Evolutionary conservation across 2,797 vertebrate species (phyloP), one percentile per base, ranked within the genome.

Genomic region (Leuciscus waleckii): DNA sequence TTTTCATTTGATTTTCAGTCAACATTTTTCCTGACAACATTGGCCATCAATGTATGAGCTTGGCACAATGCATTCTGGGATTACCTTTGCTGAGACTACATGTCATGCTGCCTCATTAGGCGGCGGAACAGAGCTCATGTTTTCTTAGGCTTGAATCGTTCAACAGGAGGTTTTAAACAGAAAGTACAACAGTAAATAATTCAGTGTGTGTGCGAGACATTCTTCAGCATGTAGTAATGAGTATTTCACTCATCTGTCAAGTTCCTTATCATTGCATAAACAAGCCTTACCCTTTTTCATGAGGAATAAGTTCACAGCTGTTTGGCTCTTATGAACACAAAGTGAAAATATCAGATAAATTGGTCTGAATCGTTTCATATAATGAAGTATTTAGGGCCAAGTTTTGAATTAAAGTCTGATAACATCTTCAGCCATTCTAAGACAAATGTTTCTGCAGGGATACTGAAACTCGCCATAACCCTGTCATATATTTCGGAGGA

Each of bases 381-480:
- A 54, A 51, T 70, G 1, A 35, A 35, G 4, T 69, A n/a, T 81
- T 54, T 81, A 5, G 23, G 7, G 21, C 43, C 61, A 67, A 46
- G 41, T 5, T 39, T 19, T 79, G n/a, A 19, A 79, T 69, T n/a
- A n/a, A 39, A 4, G 37, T 65, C 43, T 73, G 69, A 82, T 73
- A 2, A 82, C 32, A 73, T 41, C 68, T 73, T 19, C 10, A 29
- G 51, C 23, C 35, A 2, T 17, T 39, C 43, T 79, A 9, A 74
- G 23, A 79, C 4, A 17, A 43, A 70, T 81, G 67, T 54, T 74
- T 63, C 69, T 82, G 35, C 35, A 35, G 81, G 39, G n/a, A 35
- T 2, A 37, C n/a, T 9, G 39, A 46, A 79, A 79, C 39, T 29
- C 35, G 21, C 58, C 29, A 37, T 16, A 32, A 37, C 63, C 14